A percentile compares a stretch with the other conserved stretches of the same genome.
Evolutionary conservation across 2,888 invertebrate species (phyloP).

Genomic region (Smittia aterrima): DNA sequence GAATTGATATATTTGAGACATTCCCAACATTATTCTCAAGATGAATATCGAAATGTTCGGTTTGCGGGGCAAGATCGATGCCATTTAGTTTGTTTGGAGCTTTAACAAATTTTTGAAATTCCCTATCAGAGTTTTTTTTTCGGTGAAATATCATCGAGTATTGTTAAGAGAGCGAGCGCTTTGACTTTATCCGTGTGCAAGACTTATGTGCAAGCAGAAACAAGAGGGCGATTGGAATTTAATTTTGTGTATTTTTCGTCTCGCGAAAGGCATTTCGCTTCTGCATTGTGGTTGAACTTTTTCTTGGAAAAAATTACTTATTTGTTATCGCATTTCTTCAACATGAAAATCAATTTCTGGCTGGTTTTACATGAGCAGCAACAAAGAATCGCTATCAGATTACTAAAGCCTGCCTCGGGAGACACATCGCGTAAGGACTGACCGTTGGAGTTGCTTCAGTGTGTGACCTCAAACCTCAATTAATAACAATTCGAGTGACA

Average conservation of each 20-base stretch:
- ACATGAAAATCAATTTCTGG: slow-evolving; percentile 9
- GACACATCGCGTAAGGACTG: too few relatives aligned
- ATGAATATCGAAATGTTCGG: background rate
- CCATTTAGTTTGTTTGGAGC: background rate
- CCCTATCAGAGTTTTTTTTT: background rate
- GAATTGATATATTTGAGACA: slow-evolving; percentile 9
- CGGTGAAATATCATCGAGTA: slow-evolving; percentile 3
- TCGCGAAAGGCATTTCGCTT: slow-evolving; percentile 4
- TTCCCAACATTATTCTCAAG: background rate
- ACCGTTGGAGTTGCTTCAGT: background rate
- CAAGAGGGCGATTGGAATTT: background rate
- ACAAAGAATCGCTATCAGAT: background rate
- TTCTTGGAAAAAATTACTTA: slow-evolving; percentile 24
- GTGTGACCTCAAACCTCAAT: background rate
- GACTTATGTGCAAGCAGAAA: background rate
- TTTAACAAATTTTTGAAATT: slow-evolving; percentile 13
- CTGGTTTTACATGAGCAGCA: slow-evolving; percentile 16
- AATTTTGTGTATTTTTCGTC: background rate
- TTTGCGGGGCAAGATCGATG: background rate
- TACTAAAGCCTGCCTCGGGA: too few relatives aligned
- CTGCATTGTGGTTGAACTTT: background rate
- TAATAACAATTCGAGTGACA: slow-evolving; percentile 1
- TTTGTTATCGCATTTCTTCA: slow-evolving; percentile 1
- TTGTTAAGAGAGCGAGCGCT: background rate
- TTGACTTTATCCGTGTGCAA: background rate